Evolutionary conservation across 2,888 invertebrate genomes (phyloP).

Genomic region (Melieria omissa): DNA sequence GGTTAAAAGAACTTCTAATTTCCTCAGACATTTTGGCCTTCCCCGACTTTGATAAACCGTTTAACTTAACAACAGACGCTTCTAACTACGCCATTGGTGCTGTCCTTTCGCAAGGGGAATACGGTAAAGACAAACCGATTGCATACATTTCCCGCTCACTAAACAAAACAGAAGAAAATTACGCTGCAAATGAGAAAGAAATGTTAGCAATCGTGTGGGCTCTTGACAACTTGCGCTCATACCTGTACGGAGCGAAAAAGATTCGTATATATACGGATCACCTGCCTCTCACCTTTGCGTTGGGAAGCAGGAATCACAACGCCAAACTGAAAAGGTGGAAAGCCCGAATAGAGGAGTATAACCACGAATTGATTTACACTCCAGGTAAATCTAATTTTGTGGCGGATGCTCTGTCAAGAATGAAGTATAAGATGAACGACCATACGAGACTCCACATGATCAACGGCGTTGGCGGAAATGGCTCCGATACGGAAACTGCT

Average conservation of each 20-base stretch:
- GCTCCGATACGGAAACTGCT: too few relatives aligned
- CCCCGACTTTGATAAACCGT: slow-evolving; percentile 41
- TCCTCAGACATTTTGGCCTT: slow-evolving; percentile 39
- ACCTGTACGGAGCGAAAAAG: slow-evolving; percentile 32
- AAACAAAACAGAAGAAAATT: slow-evolving; percentile 33
- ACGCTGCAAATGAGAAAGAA: slow-evolving; percentile 36
- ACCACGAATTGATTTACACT: slow-evolving; percentile 38
- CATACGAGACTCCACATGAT: neutral
- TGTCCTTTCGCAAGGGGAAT: slow-evolving; percentile 36
- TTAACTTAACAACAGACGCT: slow-evolving; percentile 43
- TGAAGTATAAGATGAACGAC: slow-evolving; percentile 14
- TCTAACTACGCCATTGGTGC: slow-evolving; percentile 39
- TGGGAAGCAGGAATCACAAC: slow-evolving; percentile 27
- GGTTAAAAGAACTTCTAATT: slow-evolving; percentile 30
- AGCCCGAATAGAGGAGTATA: slow-evolving; percentile 41
- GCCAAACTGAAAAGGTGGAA: slow-evolving; percentile 37
- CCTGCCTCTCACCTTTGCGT: slow-evolving; percentile 29
- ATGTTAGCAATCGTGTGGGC: slow-evolving; percentile 36
- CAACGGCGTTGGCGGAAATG: too few relatives aligned
- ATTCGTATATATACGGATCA: slow-evolving; percentile 33
- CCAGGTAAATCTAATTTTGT: slow-evolving; percentile 38
- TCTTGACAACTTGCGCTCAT: slow-evolving; percentile 26
- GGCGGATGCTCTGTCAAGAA: slow-evolving; percentile 28
- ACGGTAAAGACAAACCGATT: slow-evolving; percentile 28
- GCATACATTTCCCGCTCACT: slow-evolving; percentile 32